Base-by-base conservation (phyloP, 1,140 invertebrate species). In the Ptiloglossa arizonensis region DNA sequence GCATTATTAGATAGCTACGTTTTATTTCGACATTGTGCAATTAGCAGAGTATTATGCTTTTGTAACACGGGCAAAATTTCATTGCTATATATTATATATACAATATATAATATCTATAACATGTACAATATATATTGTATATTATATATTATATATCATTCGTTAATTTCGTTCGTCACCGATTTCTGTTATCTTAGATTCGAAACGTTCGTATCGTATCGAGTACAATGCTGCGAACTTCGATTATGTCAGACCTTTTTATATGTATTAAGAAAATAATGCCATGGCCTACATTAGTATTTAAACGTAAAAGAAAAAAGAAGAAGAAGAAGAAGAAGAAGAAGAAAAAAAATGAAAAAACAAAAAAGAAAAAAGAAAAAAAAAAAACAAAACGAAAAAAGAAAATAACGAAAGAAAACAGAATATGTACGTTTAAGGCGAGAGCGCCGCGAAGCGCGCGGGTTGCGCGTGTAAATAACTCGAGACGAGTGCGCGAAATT, bases 221-320 rank as follows among this genome's bases (percentile, higher is more conserved):
- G 11, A 27, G 32, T 54, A 38, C 48, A 24, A 48, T 29, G 17
- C 52, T n/a, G n/a, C 0, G 11, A n/a, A 63, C 15, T 44, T 56
- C 50, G 24, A 41, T 67, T 85, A 86, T 69, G 72, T 86, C 83
- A 83, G 85, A 78, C 67, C 73, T 85, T 85, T 70, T 77, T 81
- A 81, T 66, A 57, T 79, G 68, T 68, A 69, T 52, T 80, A 83
- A 83, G 74, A 56, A 56, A 85, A 88, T 82, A 83, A 89, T 83
- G 69, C 73, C 83, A 87, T 89, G 88, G 89, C 89, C 88, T 89
- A 89, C 32, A 85, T 82, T 89, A 89, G 83, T 82, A 81, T 87
- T 81, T 86, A 88, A 87, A 79, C 77, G 79, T 87, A 75, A 81
- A 56, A 59, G 84, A 62, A 77, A 80, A 67, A 62, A 85, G 64